Evolutionary conservation across 2,797 vertebrate species (phyloP), one percentile per base, ranked within the genome.

Genomic region (Gobio occitaniae): DNA sequence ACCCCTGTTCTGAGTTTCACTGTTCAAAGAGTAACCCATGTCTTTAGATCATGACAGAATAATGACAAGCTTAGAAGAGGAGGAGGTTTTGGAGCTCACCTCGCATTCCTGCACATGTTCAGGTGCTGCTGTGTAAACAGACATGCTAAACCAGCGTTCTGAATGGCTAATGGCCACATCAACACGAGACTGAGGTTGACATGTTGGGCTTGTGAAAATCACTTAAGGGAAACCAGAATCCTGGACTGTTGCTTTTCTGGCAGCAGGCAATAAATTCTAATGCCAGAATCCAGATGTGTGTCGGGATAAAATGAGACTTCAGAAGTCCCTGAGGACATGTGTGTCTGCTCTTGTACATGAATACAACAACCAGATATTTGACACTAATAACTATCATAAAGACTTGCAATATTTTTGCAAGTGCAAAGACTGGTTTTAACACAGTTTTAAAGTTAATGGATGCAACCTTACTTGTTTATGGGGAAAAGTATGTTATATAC

Each of bases 251-350:
- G 83, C 70, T 84, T 84, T 85, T 74, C 83, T 82, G 83, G 83
- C 75, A 87, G 82, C 75, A 70, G 84, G 89, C 83, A 89, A 90
- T 90, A 92, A 90, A 91, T 84, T 87, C 80, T 89, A n/a, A 87
- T 90, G 61, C 72, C 52, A 71, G 69, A 87, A 90, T 87, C 87
- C 94, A 93, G 93, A 94, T 93, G 92, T 93, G 91, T 90, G 74
- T 80, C 81, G 59, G 84, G 89, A 93, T 91, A 78, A 89, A 84
- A 87, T 88, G 83, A 86, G 86, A 88, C 83, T 84, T 77, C 83
- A 87, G 75, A 91, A 38, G 21, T 15, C 87, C 90, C 91, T 6
- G 68, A 89, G 92, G 91, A 89, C 88, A 16, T 11, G 41, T 52
- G 68, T 52, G 66, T 77, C 84, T 85, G 80, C 63, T 87, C 68